These are phyloP conservation scores for Phoxinus phoxinus DNA, from an alignment of 2,113 vertebrate species.

Conservation along the genomic window DNA sequence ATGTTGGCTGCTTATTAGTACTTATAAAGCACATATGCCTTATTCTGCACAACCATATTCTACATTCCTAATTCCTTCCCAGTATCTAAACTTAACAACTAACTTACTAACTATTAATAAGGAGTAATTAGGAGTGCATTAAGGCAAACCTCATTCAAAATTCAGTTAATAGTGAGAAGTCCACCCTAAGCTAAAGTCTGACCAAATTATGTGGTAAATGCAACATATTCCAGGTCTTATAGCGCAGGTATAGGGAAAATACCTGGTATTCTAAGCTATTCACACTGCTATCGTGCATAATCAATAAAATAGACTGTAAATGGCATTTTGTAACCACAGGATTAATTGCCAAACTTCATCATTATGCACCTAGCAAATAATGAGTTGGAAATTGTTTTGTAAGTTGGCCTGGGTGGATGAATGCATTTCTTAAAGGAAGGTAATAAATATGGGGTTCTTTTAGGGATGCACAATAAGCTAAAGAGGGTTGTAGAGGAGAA, in stretches of 20 bases:
- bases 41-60: no score
- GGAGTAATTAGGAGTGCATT: no score
- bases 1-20: no score
- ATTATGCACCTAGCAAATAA: conserved; percentile 32
- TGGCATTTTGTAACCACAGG: background rate
- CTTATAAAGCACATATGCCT: no score
- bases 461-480: background rate
- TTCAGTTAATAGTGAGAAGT: no score
- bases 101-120: no score
- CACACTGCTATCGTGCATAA: background rate
- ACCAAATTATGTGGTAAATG: conserved; percentile 48
- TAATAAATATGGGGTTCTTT: background rate
- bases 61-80: no score
- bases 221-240: background rate
- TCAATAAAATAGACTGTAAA: conserved; percentile 7
- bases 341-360: conserved; percentile 16
- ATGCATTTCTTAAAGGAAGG: conserved; percentile 34
- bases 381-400: conserved; percentile 37
- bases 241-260: no score
- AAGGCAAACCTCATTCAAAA: no score
- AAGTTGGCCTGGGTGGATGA: conserved; percentile 20
- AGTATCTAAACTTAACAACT: no score
- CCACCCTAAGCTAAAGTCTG: no score
- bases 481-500: conserved; percentile 24
- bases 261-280: conserved; percentile 32